Percentiles rank a stretch among this genome's conserved stretches.
These are phyloP conservation scores for Toxostoma redivivum DNA, from an alignment of 2,113 vertebrate species.

Conservation along the genomic window DNA sequence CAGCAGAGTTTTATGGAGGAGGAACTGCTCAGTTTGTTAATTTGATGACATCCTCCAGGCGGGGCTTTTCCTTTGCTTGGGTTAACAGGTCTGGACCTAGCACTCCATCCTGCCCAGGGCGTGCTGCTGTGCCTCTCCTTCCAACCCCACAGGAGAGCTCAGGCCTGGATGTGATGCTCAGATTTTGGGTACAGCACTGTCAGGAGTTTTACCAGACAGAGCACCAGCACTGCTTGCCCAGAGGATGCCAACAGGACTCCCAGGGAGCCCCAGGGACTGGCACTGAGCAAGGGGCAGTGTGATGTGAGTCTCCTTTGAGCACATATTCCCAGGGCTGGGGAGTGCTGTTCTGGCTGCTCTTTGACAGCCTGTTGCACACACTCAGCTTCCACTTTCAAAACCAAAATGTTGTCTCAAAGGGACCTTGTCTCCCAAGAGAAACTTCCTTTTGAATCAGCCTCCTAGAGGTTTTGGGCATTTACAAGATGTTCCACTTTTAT, in stretches of 20 bases:
- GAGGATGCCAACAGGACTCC: too few relatives aligned
- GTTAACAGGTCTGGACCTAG: background rate
- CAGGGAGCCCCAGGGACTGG: background rate
- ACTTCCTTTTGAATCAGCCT: background rate
- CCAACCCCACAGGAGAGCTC: background rate
- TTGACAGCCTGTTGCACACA: background rate
- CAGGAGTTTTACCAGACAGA: background rate
- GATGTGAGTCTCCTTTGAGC: background rate
- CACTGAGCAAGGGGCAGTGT: background rate
- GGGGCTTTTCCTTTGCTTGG: background rate
- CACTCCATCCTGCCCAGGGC: accelerated
- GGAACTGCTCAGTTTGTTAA: conserved; percentile 19
- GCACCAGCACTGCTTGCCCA: background rate
- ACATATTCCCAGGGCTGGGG: accelerated
- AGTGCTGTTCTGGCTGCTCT: background rate
- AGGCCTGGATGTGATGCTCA: background rate
- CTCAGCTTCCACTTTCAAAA: background rate
- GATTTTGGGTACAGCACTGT: background rate
- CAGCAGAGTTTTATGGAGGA: conserved; percentile 26
- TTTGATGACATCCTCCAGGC: background rate
- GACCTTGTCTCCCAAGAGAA: background rate
- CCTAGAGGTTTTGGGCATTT: background rate
- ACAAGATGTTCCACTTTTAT: background rate
- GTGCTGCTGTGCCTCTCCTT: background rate
- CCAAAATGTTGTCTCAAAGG: background rate